These are phyloP conservation scores for Daboia siamensis DNA, from an alignment of 2,113 vertebrate genomes.

Conservation along the genomic window DNA sequence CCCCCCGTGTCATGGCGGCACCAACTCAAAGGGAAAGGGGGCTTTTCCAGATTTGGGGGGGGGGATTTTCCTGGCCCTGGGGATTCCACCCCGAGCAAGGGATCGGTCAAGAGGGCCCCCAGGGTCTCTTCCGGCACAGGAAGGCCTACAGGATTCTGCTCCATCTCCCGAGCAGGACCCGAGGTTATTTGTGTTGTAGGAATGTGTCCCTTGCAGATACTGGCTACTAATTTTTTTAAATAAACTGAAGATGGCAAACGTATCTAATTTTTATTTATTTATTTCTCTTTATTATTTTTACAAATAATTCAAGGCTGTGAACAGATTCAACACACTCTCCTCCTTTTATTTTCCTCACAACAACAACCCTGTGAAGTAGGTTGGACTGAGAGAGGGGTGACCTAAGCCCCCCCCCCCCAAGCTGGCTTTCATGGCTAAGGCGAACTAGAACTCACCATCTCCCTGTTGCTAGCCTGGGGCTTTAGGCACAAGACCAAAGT, in stretches of 20 bases:
- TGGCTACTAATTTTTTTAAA: not conserved
- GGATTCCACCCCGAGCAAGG: not conserved
- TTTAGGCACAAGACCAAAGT: no score
- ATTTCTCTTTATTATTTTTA: not conserved
- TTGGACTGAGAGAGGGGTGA: not conserved
- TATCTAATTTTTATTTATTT: not conserved
- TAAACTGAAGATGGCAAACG: not conserved
- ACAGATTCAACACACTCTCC: not conserved
- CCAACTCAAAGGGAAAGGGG: no score
- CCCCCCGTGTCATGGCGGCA: no score
- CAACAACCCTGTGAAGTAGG: not conserved
- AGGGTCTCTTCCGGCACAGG: not conserved
- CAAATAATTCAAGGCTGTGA: not conserved
- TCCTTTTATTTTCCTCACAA: not conserved
- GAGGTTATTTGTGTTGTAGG: not conserved
- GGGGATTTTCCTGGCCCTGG: not conserved
- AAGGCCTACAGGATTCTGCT: not conserved
- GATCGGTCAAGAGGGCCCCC: not conserved
- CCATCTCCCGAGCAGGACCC: not conserved
- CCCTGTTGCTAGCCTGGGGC: not conserved
- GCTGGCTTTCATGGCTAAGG: not conserved
- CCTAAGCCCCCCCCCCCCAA: not conserved
- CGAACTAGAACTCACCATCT: not conserved
- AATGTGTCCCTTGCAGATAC: not conserved
- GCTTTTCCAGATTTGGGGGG: not conserved